Evolutionary conservation across 1,140 invertebrate species (phyloP).

Genomic region (Adoxophyes honmai): DNA sequence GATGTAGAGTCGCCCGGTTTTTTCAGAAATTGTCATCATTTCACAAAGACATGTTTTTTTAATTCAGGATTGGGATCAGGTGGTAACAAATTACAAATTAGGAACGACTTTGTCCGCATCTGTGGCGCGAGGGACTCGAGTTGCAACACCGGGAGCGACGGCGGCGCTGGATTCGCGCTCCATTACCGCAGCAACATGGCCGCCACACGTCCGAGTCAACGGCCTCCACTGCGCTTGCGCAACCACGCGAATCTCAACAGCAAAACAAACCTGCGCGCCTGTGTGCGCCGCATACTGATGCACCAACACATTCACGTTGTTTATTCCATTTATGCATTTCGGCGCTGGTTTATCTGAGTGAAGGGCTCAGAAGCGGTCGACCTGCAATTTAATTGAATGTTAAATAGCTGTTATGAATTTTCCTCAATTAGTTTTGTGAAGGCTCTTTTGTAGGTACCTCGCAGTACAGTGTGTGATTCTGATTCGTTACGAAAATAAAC

Average conservation of each 20-base stretch:
- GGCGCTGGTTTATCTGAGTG: constrained; percentile 47
- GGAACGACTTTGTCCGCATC: too few species aligned
- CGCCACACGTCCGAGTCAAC: constrained; percentile 66
- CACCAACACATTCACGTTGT: constrained; percentile 24
- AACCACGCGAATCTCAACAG: constrained; percentile 72
- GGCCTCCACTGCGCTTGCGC: constrained; percentile 74
- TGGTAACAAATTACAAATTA: too few species aligned
- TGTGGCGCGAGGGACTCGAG: not conserved
- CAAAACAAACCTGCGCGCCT: constrained; percentile 58
- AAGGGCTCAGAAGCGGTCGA: constrained; percentile 57
- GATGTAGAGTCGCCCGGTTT: too few species aligned
- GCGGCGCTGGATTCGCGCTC: constrained; percentile 68
- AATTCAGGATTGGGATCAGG: too few species aligned
- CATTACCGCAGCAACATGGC: constrained; percentile 61
- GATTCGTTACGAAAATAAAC: constrained; percentile 17
- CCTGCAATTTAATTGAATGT: constrained; percentile 58
- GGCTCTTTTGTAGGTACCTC: constrained; percentile 38
- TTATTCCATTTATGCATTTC: constrained; percentile 46
- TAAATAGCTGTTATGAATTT: constrained; percentile 54
- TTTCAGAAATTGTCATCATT: too few species aligned
- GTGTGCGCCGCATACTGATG: constrained; percentile 37
- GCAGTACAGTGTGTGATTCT: constrained; percentile 12
- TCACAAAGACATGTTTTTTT: too few species aligned
- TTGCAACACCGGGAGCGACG: constrained; percentile 64
- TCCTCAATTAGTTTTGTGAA: constrained; percentile 41